Base-by-base conservation (phyloP, 1,140 invertebrate species). In the Potamilus streckersoni region DNA sequence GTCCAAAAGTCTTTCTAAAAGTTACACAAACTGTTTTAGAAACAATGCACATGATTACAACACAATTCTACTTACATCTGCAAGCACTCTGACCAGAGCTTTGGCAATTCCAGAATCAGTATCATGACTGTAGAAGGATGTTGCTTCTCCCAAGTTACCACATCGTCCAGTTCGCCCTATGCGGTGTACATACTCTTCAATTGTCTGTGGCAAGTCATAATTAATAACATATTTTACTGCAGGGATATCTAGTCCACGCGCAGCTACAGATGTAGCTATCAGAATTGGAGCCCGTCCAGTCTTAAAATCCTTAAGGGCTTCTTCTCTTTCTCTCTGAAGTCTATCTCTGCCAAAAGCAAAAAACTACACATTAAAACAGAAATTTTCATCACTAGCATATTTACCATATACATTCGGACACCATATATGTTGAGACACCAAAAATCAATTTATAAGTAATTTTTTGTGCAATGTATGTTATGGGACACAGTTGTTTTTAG, bases 131-230 rank as follows among this genome's bases (percentile, higher is more conserved):
- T 92, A 98, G 89, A 98, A 98, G 14, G 95, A 96, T 0, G 95
- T 95, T 0, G 97, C 96, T 83, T 93, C 94, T 11, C 97, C 97
- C 61, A 93, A 88, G 89, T 98, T 97, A 0, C 97, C 97, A 27
- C 98, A 95, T 61, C 97, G 93, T 2, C 97, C 97, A 20, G 97
- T 99, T 83, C 97, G 91, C 2, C 97, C 97, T 85, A 98, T 98
- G 64, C 97, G 92, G 90, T 99, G 97, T 11, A 98, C 96, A 86
- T 99, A 99, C 74, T 97, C 96, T 77, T 97, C 96, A 74, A 98
- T 95, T 38, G 91, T 91, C 13, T 77, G 69, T 0, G 97, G 97
- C 79, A 98, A 85, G 88, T 98, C 97, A 85, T 94, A 98, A 87
- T 98, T 98, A 11, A 99, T 93, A 0, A 98, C 97, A 83, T 96